Evolutionary conservation across 2,888 invertebrate species (phyloP).

Genomic region (Mystacides longicornis): DNA sequence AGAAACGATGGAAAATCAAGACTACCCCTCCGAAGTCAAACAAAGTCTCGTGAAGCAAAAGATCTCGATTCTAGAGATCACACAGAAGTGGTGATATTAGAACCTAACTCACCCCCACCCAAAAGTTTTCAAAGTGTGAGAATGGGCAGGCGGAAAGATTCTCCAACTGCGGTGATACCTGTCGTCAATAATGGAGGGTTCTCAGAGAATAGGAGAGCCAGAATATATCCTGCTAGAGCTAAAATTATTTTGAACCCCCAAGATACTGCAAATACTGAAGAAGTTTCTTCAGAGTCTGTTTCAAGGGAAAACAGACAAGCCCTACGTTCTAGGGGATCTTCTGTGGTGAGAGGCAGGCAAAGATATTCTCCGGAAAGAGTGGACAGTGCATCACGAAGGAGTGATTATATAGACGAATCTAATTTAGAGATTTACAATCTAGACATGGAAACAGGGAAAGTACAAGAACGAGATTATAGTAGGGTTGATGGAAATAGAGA

Average conservation of each 20-base stretch:
- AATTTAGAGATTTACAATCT: constrained; percentile 35
- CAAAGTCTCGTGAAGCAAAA: constrained; percentile 7
- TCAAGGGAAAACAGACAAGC: constrained; percentile 18
- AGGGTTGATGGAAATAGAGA: neutral
- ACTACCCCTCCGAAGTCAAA: constrained; percentile 16
- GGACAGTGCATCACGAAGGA: neutral
- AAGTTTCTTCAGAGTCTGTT: neutral
- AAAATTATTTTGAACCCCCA: neutral
- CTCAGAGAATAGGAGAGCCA: constrained; percentile 19
- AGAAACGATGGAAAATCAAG: constrained; percentile 2
- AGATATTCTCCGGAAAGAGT: constrained; percentile 29
- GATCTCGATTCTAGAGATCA: constrained; percentile 1
- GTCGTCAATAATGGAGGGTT: constrained; percentile 22
- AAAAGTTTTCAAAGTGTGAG: constrained; percentile 18
- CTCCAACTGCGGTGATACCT: constrained; percentile 16
- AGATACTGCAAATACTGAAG: neutral
- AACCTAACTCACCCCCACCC: constrained; percentile 12
- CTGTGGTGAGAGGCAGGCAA: constrained; percentile 7
- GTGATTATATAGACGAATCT: constrained; percentile 31
- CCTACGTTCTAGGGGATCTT: neutral
- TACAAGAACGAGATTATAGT: constrained; percentile 12
- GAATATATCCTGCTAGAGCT: constrained; percentile 15
- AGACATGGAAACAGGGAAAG: constrained; percentile 23
- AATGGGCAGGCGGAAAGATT: constrained; percentile 10
- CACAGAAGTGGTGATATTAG: constrained; percentile 5